phyloP scores from a whole-genome alignment of 2,888 invertebrate species.

The Scaptomyza flava region DNA sequence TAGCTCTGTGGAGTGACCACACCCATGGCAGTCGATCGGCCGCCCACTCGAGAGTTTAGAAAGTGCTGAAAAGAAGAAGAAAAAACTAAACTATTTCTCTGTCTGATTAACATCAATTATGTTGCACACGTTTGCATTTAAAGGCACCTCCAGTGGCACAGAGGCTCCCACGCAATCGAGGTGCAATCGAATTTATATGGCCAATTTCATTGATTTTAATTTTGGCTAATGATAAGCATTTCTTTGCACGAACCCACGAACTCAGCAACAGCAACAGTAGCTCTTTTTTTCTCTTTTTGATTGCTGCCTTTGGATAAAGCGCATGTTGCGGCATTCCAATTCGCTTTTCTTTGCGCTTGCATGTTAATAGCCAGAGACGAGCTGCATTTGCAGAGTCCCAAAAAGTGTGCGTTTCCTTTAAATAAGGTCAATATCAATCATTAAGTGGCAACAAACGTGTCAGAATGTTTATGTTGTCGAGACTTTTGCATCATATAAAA shows the following conservation, averaged over 20 bases:
- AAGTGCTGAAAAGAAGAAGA: constrained; percentile 49
- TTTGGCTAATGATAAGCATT: constrained; percentile 77
- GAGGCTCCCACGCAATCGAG: constrained; percentile 63
- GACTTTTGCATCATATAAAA: constrained; percentile 29
- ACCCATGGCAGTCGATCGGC: constrained; percentile 34
- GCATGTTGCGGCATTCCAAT: constrained; percentile 70
- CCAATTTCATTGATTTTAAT: constrained; percentile 78
- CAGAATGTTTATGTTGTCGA: constrained; percentile 59
- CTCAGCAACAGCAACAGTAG: neutral
- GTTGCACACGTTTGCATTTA: constrained; percentile 73
- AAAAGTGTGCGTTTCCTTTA: constrained; percentile 68
- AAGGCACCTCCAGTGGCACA: constrained; percentile 50
- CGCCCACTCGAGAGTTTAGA: constrained; percentile 60
- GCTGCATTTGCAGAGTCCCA: constrained; percentile 23
- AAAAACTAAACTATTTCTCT: constrained; percentile 72
- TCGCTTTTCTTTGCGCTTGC: constrained; percentile 58
- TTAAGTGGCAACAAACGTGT: constrained; percentile 66
- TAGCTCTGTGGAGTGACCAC: constrained; percentile 29
- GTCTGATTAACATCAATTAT: constrained; percentile 63
- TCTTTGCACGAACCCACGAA: constrained; percentile 62
- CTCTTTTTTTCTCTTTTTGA: constrained; percentile 16
- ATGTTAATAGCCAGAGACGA: constrained; percentile 47
- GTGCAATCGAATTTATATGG: constrained; percentile 73
- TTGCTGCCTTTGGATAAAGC: constrained; percentile 51
- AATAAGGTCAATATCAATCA: constrained; percentile 84